Base-by-base conservation (phyloP, 2,888 invertebrate genomes). In the Acheta domesticus region DNA sequence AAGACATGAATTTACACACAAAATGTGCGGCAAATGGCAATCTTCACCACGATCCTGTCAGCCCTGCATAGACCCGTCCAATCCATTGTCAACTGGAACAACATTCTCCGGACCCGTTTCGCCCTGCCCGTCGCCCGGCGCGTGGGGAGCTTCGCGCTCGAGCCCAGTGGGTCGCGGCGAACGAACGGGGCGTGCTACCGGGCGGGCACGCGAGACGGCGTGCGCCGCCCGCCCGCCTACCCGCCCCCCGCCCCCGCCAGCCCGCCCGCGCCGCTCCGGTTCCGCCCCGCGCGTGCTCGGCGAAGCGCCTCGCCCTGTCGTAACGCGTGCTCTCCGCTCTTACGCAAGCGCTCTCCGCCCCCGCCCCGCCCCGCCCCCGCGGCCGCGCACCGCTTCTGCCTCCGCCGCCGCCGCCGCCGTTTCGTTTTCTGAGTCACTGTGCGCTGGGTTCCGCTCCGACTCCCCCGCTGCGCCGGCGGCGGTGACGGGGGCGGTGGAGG, bases 341-440 rank as follows among this genome's bases (percentile, higher is more conserved):
- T 62, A 62, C 62, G 62, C 62, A 62, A 62, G 16, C 16, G 16
- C 14, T 62, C 62, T 4, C 62, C 62, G 14, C 62, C 62, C n/a
- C n/a, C 62, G 14, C n/a, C 62, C 5, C n/a, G n/a, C n/a, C n/a
- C 19, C 19, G 12, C 2, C 62, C 12, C 62, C 19, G 12, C 62
- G 14, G 19, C 62, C 14, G 62, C 19, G 14, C 62, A 16, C 62
- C 12, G 19, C 62, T 62, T 12, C 62, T 16, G 19, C 62, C 14
- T 2, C 62, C 19, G 14, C 62, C 50, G 14, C 14, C 50, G 14
- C 50, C 62, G 62, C 62, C 62, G 8, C 62, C 14, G 14, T 62
- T 62, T 62, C 62, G 62, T 62, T 62, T 62, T 62, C 62, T 62
- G 62, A 62, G 62, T 62, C 62, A 62, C 62, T 62, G 62, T 14